Percentiles rank a stretch among this genome's conserved stretches.
Evolutionary conservation across 2,113 vertebrate genomes (phyloP).

Genomic region (Indri indri): DNA sequence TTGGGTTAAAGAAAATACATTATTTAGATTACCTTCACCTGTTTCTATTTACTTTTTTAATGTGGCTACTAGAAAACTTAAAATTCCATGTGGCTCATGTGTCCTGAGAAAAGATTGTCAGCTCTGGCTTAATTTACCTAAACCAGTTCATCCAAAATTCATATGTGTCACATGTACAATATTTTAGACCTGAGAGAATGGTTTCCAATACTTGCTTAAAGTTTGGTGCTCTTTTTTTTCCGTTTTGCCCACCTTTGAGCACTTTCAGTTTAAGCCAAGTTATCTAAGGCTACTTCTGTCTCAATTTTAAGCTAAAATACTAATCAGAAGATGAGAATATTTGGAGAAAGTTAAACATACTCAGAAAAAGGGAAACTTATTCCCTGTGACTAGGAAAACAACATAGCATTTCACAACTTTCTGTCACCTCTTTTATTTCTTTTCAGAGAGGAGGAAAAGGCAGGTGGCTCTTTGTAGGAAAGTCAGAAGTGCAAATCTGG

Average conservation of each 20-base stretch:
- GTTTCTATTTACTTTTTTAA: not conserved
- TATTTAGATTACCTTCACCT: not conserved
- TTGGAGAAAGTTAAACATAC: not conserved
- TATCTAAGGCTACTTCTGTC: not conserved
- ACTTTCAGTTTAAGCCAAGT: not conserved
- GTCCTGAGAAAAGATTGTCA: not conserved
- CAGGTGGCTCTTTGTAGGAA: not conserved
- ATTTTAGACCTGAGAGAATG: not conserved
- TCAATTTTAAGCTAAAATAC: constrained; percentile 9
- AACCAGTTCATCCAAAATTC: not conserved
- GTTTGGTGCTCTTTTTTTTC: not conserved
- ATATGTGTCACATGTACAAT: not conserved
- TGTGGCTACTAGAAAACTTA: not conserved
- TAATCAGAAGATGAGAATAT: not conserved
- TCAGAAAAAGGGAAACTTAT: not conserved
- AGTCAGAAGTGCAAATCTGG: not conserved
- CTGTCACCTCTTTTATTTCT: not conserved
- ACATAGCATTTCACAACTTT: not conserved
- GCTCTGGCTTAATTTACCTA: constrained; percentile 1
- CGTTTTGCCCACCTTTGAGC: not conserved
- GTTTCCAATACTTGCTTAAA: not conserved
- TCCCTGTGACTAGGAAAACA: not conserved
- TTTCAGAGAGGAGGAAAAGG: not conserved
- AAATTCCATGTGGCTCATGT: not conserved
- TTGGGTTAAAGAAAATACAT: not conserved